Percentiles rank a stretch among this genome's conserved stretches.
These are phyloP conservation scores for Hyalella azteca DNA, from an alignment of 2,888 invertebrate genomes.

Conservation along the genomic window DNA sequence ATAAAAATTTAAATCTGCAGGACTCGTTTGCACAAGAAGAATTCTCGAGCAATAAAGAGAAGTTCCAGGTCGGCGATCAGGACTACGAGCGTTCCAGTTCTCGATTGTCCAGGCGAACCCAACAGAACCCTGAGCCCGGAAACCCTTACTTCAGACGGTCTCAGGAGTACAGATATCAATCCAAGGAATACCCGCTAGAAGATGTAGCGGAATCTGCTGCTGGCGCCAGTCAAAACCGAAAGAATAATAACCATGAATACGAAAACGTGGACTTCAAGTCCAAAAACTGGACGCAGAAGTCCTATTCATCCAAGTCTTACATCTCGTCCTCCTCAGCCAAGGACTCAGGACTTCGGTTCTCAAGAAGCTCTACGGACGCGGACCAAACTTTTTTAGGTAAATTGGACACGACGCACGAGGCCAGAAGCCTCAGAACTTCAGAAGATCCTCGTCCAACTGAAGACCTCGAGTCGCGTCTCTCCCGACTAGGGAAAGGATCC, in stretches of 20 bases:
- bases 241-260: not conserved
- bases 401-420: not conserved
- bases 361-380: constrained; percentile 1
- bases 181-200: constrained; percentile 24
- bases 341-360: not conserved
- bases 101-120: not conserved
- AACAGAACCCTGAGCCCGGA: not conserved
- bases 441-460: not conserved
- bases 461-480: not conserved
- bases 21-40: constrained; percentile 17
- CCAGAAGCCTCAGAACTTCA: not conserved
- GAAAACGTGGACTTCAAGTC: constrained; percentile 25
- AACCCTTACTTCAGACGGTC: not conserved
- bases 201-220: not conserved
- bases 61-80: not conserved
- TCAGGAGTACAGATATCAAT: constrained; percentile 15
- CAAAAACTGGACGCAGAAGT: not conserved
- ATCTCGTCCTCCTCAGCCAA: not conserved
- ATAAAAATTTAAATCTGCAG: not conserved
- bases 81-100: constrained; percentile 23
- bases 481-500: not conserved
- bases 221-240: not conserved
- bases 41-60: constrained; percentile 4
- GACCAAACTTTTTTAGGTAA: not conserved
- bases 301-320: not conserved